Base-by-base conservation (phyloP, 2,888 invertebrate species). In the Chrysopilus asiliformis region DNA sequence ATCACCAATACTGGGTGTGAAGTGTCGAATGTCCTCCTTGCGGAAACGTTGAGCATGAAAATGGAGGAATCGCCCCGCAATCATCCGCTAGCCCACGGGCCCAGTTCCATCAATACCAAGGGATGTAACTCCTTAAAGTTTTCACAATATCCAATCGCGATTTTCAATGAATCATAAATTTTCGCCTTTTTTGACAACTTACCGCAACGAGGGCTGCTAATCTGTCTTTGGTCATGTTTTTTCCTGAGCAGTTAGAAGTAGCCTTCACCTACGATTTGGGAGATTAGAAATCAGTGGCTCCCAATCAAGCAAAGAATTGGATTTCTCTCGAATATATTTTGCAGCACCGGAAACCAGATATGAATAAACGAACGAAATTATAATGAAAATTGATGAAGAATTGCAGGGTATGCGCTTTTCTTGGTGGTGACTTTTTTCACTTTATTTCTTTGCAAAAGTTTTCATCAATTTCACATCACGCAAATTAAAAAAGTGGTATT, bases 191-290 rank as follows among this genome's bases (percentile, higher is more conserved):
- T 10, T 8, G 4, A 19, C 16, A 38, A 65, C 82, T 78, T 72
- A 85, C 86, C 78, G 89, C 89, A 73, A 86, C 86, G 59, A 90
- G 78, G 68, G 89, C 90, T 72, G 87, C 87, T 76, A 90, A 80
- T 80, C 89, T 87, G 76, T 90, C 90, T 79, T 90, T 90, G 72
- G 89, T 89, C 89, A 89, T 90, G n/a, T 32, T 37, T 28, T 12
- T 28, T 22, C 10, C 10, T 22, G 10, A 8, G 22, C 10, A 22
- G 22, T 22, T 22, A 8, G 7, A 22, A 8, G 7, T 7, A 8
- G n/a, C n/a, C n/a, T n/a, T n/a, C n/a, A n/a, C n/a, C n/a, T n/a
- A n/a, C n/a, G n/a, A n/a, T n/a, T n/a, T n/a, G n/a, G n/a, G n/a
- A n/a, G n/a, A n/a, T n/a, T n/a, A n/a, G n/a, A n/a, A n/a, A n/a